These are phyloP conservation scores for Nephrotoma appendiculata DNA, from an alignment of 2,888 invertebrate genomes.

Conservation along the genomic window DNA sequence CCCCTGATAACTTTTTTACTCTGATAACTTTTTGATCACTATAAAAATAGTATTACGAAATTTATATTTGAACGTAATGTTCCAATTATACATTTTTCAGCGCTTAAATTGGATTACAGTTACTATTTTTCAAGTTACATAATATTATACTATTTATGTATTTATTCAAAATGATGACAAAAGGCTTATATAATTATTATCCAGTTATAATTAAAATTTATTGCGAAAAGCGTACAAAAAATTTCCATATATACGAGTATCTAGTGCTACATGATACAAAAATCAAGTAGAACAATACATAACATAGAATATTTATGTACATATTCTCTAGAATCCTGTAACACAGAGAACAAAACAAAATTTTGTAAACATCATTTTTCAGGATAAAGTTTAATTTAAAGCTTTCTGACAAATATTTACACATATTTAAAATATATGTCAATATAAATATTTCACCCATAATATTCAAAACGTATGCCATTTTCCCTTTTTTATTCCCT, in stretches of 20 bases:
- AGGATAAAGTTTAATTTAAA: constrained; percentile 1
- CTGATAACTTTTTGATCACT: too few relatives aligned
- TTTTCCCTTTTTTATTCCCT: not conserved
- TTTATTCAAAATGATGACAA: not conserved
- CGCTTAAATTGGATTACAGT: too few relatives aligned
- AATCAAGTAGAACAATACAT: not conserved
- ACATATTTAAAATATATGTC: constrained; percentile 1
- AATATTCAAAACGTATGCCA: not conserved
- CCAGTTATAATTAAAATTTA: not conserved
- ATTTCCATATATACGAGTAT: not conserved
- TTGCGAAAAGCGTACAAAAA: not conserved
- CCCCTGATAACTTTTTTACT: too few relatives aligned
- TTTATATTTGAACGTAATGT: too few relatives aligned
- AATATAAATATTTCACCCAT: constrained; percentile 1
- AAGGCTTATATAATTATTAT: not conserved
- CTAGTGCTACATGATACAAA: not conserved
- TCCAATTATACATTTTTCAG: too few relatives aligned
- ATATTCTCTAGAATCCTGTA: not conserved
- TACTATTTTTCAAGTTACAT: too few relatives aligned
- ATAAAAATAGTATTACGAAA: too few relatives aligned
- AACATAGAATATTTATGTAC: not conserved
- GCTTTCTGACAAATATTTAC: constrained; percentile 2
- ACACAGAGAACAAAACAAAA: not conserved
- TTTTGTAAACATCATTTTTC: not conserved
- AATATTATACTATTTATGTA: too few relatives aligned